Evolutionary conservation across 2,888 invertebrate species (phyloP), one percentile per base, ranked within the genome.

Genomic region (Drosophila pseudotakahashii): DNA sequence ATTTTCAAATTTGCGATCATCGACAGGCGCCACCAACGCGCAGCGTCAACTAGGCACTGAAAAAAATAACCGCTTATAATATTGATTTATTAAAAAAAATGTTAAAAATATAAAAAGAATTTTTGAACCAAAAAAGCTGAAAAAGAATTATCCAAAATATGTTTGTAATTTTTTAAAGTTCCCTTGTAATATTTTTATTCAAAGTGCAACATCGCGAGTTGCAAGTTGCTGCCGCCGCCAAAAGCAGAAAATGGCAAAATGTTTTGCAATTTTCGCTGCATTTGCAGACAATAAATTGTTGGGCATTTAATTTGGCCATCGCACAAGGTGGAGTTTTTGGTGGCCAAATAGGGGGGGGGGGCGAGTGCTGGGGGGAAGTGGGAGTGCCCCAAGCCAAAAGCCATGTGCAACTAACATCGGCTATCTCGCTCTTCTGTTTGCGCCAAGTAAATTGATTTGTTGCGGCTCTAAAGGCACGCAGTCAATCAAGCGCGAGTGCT

Each of bases 401-500:
- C 32, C 42, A 59, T 52, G 37, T 60, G 69, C 60, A 70, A 70
- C 62, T 51, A 70, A 62, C 62, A 45, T 45, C 48, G 30, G 70
- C 36, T 70, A 72, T 52, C 62, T 41, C 69, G 59, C 60, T 16
- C 42, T 19, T 62, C 61, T 71, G 64, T 73, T 77, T 76, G 59
- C 62, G 73, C 72, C 64, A 72, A 54, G 75, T 77, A 84, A 84
- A 84, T 84, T 84, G 84, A 84, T 84, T 87, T 84, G 84, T 84
- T 84, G 84, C 80, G 77, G 87, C 84, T 82, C 77, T 70, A 87
- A 81, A 84, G 82, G 54, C 79, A 63, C 77, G 72, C 79, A 84
- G 72, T 87, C 87, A 83, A 84, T 83, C 87, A 83, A 77, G 72
- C 79, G 79, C 87, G 86, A 77, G 72, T 78, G 79, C 84, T 66